Base-by-base conservation (phyloP, 1,140 invertebrate species). In the Argopecten irradians region DNA sequence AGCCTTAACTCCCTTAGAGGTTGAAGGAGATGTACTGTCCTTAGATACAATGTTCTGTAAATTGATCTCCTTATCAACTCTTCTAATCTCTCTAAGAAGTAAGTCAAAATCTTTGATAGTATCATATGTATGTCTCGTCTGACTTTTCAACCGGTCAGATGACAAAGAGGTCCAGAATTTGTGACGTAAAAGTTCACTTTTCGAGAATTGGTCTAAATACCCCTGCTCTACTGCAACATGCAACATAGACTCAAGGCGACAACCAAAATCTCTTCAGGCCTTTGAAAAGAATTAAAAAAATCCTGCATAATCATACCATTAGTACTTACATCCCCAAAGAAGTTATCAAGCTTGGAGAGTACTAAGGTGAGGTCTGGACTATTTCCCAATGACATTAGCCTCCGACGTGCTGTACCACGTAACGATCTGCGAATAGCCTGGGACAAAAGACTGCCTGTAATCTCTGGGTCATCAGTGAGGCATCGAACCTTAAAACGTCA, bases 271-370 rank as follows among this genome's bases (percentile, higher is more conserved):
- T 87, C 86, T n/a, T 87, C 39, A 9, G 86, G 46, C 39, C n/a
- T 34, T 34, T 35, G 46, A 82, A 34, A 82, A 19, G 71, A 36
- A 82, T 87, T 87, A 35, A 87, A 82, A 87, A 87, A 82, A 22
- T 87, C 46, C 34, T 87, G 86, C 86, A 87, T 87, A 3, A 87
- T 82, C 86, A 87, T 87, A 16, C 55, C 71, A 32, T 46, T 46
- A 8, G 43, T 46, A 46, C 11, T 16, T 2, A 46, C 19, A 46
- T 87, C 86, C 22, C 33, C 46, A 82, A 82, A 87, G 13, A 87
- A 82, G 19, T 16, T 33, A n/a, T 87, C 86, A 14, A 39, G 34
- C 28, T 82, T 87, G n/a, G 16, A 22, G 19, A 36, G 33, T 34
- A 82, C 82, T 13, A 82, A 13, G 33, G 41, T 35, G 34, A 39